These are phyloP conservation scores for Brachirus orientalis DNA, from an alignment of 2,113 vertebrate species.

Conservation along the genomic window DNA sequence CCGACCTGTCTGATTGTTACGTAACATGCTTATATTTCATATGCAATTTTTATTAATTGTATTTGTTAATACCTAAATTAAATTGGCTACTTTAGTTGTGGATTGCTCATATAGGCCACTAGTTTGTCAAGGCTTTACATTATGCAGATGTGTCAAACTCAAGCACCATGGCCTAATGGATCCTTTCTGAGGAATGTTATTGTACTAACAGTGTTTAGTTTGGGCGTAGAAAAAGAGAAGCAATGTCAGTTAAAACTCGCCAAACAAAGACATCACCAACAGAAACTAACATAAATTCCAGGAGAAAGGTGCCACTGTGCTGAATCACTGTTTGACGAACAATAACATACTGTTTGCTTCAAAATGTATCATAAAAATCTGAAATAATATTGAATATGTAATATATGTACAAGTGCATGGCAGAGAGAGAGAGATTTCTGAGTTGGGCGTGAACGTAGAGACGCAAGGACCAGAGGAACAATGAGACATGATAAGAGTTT, in stretches of 20 bases:
- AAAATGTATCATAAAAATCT: constrained; percentile 1
- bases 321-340: constrained; percentile 9
- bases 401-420: neutral
- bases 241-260: constrained; percentile 6
- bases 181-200: constrained; percentile 3
- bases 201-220: constrained; percentile 2
- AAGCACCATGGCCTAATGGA: neutral
- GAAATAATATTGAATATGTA: neutral
- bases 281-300: constrained; percentile 46
- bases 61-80: too few relatives aligned
- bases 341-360: neutral
- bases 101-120: too few relatives aligned
- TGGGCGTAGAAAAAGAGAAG: neutral
- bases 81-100: too few relatives aligned
- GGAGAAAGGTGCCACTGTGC: constrained; percentile 8
- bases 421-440: constrained; percentile 18
- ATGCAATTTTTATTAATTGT: neutral
- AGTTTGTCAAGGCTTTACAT: too few relatives aligned
- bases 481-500: constrained; percentile 45
- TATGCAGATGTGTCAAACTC: too few relatives aligned
- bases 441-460: constrained; percentile 8
- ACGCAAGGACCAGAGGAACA: constrained; percentile 16
- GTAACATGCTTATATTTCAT: neutral
- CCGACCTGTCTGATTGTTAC: neutral
- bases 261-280: constrained; percentile 20